These are phyloP conservation scores for Sylvicola cinctus DNA, from an alignment of 2,888 invertebrate species.

Conservation along the genomic window DNA sequence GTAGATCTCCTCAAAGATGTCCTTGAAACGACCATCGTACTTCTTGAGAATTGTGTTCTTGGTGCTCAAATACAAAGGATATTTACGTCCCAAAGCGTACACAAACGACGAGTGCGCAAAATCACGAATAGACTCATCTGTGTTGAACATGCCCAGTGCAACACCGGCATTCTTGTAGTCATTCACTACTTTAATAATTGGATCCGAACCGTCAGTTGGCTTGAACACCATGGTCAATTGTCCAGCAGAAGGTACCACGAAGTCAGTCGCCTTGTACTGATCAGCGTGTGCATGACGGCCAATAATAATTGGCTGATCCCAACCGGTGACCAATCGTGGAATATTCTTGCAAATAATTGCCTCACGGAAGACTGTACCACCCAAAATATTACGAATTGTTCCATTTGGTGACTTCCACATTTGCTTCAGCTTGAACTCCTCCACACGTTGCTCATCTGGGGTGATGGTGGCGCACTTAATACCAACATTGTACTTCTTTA, in stretches of 20 bases:
- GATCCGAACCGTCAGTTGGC: slow-evolving; percentile 56
- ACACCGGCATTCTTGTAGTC: slow-evolving; percentile 56
- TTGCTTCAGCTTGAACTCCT: slow-evolving; percentile 80
- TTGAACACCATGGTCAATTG: slow-evolving; percentile 28
- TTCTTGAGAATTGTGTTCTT: slow-evolving; percentile 80
- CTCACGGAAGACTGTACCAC: slow-evolving; percentile 83
- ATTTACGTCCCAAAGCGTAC: slow-evolving; percentile 62
- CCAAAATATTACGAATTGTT: slow-evolving; percentile 76
- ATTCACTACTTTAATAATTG: slow-evolving; percentile 55
- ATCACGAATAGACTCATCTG: slow-evolving; percentile 60
- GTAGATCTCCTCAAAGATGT: slow-evolving; percentile 76
- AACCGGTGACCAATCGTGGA: slow-evolving; percentile 69
- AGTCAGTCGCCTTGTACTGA: slow-evolving; percentile 75
- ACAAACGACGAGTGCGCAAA: slow-evolving; percentile 82
- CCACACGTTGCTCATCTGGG: slow-evolving; percentile 65
- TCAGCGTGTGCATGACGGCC: slow-evolving; percentile 83
- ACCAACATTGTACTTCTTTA: slow-evolving; percentile 67
- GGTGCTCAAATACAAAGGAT: slow-evolving; percentile 78
- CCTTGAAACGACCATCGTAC: slow-evolving; percentile 81
- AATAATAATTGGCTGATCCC: slow-evolving; percentile 69
- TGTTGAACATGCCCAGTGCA: slow-evolving; percentile 78
- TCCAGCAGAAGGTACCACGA: slow-evolving; percentile 43
- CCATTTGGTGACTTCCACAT: slow-evolving; percentile 90
- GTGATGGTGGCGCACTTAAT: slow-evolving; percentile 85
- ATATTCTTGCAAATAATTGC: slow-evolving; percentile 78